These are phyloP conservation scores for Athrips mouffetella DNA, from an alignment of 2,888 invertebrate genomes.

Conservation along the genomic window DNA sequence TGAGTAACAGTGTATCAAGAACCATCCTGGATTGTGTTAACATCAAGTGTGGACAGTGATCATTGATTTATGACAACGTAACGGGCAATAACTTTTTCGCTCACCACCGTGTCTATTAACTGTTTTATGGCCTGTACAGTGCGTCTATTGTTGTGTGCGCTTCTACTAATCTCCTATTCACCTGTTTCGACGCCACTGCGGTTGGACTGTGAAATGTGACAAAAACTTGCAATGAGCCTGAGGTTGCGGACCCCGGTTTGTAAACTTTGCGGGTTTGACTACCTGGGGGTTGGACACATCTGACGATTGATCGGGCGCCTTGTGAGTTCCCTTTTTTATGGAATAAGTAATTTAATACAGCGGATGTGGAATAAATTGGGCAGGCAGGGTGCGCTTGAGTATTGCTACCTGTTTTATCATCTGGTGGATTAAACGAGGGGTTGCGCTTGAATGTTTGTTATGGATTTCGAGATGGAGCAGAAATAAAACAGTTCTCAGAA, in stretches of 20 bases:
- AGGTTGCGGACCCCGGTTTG: conserved; percentile 59
- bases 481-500: conserved; percentile 60
- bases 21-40: conserved; percentile 30
- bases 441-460: conserved; percentile 39
- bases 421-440: conserved; percentile 44
- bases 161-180: conserved; percentile 70
- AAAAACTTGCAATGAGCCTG: conserved; percentile 72
- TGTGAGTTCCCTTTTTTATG: conserved; percentile 65
- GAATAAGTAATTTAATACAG: conserved; percentile 69
- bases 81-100: conserved; percentile 46
- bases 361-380: conserved; percentile 77
- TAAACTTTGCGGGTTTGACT: conserved; percentile 70
- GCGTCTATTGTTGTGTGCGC: conserved; percentile 68
- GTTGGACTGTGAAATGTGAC: conserved; percentile 74
- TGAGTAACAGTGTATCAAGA: conserved; percentile 67
- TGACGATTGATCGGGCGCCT: conserved; percentile 62
- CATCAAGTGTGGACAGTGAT: conserved; percentile 25
- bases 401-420: conserved; percentile 72
- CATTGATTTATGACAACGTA: conserved; percentile 28
- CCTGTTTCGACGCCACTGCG: conserved; percentile 63
- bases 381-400: conserved; percentile 69
- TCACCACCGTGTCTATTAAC: conserved; percentile 54
- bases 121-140: conserved; percentile 69
- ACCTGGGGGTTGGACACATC: conserved; percentile 57
- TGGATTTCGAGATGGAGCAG: conserved; percentile 44